Percentiles rank a stretch among this genome's conserved stretches.
Conservation (phyloP, 2,797 vertebrate species). For the Peromyscus melanophrys region DNA sequence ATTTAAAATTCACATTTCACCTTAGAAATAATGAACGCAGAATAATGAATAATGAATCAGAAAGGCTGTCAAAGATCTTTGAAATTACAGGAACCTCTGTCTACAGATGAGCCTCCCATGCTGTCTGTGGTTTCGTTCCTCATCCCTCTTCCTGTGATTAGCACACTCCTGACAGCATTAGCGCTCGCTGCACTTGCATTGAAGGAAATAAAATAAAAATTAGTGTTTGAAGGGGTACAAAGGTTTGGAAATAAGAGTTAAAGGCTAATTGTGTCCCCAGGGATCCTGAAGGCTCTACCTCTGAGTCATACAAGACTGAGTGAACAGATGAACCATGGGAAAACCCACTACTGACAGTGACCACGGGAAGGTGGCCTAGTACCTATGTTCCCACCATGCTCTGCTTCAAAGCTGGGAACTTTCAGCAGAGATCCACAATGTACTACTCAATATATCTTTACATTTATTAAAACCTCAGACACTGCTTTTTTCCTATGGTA, state of each 20-base stretch:
- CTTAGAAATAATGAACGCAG: constrained; percentile 30
- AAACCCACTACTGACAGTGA: not conserved
- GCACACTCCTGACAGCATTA: not conserved
- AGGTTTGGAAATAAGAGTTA: not conserved
- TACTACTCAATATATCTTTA: not conserved
- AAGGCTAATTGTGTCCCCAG: not conserved
- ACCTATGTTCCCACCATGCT: not conserved
- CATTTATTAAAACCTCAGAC: not conserved
- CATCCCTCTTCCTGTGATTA: not conserved
- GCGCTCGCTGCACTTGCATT: not conserved
- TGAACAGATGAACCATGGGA: not conserved
- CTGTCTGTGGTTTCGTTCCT: not conserved
- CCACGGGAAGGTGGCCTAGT: not conserved
- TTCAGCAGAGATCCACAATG: not conserved
- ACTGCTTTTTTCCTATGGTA: not conserved
- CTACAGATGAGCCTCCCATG: not conserved
- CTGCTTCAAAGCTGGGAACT: not conserved
- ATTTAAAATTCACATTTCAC: not conserved
- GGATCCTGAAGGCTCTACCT: not conserved
- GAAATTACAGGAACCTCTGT: not conserved
- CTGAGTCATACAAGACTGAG: not conserved
- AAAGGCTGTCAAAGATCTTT: not conserved
- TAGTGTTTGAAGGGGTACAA: not conserved
- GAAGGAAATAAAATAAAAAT: not conserved
- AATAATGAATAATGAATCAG: not conserved